These are phyloP conservation scores for Chaenogobius annularis DNA, from an alignment of 2,113 vertebrate genomes.

Conservation along the genomic window DNA sequence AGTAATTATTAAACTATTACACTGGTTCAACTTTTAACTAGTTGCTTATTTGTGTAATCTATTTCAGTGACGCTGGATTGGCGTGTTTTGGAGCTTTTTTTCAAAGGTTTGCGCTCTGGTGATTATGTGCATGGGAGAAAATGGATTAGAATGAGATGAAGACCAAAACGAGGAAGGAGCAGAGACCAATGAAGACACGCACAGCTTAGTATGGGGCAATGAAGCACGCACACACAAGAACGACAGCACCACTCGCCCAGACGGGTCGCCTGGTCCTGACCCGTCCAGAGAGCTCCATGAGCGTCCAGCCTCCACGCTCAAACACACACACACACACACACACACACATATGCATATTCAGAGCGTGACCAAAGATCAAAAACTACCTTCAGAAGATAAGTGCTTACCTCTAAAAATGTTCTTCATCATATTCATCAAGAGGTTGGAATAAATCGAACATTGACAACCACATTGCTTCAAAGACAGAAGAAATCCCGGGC, in stretches of 20 bases:
- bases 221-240: conserved; percentile 5
- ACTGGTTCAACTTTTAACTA: too few species aligned
- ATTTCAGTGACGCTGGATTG: too few species aligned
- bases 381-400: conserved; percentile 24
- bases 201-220: neutral
- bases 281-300: conserved; percentile 56
- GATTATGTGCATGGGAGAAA: neutral
- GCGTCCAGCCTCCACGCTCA: neutral
- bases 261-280: too few species aligned
- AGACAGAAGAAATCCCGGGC: conserved; percentile 40
- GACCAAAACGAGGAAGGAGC: neutral
- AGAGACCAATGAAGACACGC: neutral
- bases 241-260: conserved; percentile 22
- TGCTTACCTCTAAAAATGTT: conserved; percentile 33
- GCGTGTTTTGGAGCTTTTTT: too few species aligned
- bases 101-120: too few species aligned
- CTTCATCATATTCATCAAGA: conserved; percentile 39
- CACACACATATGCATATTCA: conserved; percentile 23
- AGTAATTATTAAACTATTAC: too few species aligned
- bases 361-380: conserved; percentile 40
- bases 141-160: neutral
- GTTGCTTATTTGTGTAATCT: too few species aligned
- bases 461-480: conserved; percentile 39
- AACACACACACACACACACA: conserved; percentile 5
- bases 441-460: conserved; percentile 38